Conservation (phyloP, 1,140 invertebrate species). For the Pseudomyrmex concolor region DNA sequence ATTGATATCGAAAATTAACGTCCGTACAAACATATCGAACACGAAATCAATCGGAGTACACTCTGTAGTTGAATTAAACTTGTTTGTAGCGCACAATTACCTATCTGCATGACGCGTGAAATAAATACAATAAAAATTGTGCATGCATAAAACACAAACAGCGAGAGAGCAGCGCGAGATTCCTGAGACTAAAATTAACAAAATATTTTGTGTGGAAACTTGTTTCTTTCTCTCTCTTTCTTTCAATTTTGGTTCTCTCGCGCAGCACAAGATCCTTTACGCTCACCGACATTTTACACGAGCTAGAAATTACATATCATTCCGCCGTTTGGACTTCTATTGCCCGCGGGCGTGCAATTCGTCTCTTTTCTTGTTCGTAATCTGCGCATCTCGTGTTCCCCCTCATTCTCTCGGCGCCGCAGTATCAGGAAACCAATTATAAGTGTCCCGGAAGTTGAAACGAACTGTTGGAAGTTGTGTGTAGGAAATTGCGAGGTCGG, state of each 20-base stretch:
- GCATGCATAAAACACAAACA: no score
- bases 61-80: no score
- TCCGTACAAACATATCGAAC: background rate
- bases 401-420: conserved; percentile 58
- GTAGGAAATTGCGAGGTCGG: conserved; percentile 71
- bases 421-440: conserved; percentile 79
- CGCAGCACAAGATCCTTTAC: conserved; percentile 13
- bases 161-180: no score
- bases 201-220: background rate
- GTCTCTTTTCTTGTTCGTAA: conserved; percentile 51
- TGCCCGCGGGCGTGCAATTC: conserved; percentile 35
- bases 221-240: background rate
- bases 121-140: no score
- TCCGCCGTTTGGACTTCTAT: conserved; percentile 7
- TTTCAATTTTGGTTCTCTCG: background rate
- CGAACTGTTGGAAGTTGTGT: conserved; percentile 71
- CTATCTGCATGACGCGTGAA: no score
- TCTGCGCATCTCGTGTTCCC: conserved; percentile 55
- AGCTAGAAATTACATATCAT: conserved; percentile 9
- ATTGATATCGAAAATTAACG: conserved; percentile 6
- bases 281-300: conserved; percentile 15
- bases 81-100: no score
- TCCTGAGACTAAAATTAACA: no score
- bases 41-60: conserved; percentile 5
- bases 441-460: conserved; percentile 79